phyloP scores from a whole-genome alignment of 2,888 invertebrate genomes.

The Quadroppia sp. region DNA sequence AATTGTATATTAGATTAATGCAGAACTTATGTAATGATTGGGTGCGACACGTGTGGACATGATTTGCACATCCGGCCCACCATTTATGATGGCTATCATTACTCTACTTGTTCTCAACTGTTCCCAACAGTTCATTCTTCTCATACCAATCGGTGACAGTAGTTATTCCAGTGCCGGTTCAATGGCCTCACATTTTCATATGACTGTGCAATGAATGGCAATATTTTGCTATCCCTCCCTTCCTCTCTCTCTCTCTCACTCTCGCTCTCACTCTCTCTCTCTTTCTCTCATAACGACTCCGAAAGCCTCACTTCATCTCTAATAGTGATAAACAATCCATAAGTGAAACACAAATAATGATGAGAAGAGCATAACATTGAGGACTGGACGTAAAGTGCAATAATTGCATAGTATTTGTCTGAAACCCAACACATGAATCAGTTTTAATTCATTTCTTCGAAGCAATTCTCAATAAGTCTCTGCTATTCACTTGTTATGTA shows the following conservation, averaged over 20 bases:
- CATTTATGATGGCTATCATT: constrained; percentile 21
- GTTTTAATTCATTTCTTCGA: constrained; percentile 35
- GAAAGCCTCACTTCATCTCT: neutral
- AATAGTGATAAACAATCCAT: constrained; percentile 36
- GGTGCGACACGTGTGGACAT: constrained; percentile 34
- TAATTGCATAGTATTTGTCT: neutral
- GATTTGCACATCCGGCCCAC: constrained; percentile 33
- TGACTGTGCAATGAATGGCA: no score
- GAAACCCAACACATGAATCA: constrained; percentile 35
- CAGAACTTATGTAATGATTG: constrained; percentile 32
- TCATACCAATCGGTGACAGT: constrained; percentile 27
- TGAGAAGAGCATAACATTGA: constrained; percentile 21
- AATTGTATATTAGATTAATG: constrained; percentile 27
- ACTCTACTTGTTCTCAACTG: neutral
- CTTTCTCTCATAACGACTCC: neutral
- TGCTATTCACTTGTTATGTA: constrained; percentile 1
- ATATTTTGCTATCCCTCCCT: neutral
- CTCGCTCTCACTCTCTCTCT: neutral
- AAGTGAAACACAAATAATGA: constrained; percentile 33
- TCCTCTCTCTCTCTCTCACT: neutral
- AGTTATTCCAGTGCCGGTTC: neutral
- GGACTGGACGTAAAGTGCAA: neutral
- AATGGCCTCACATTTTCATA: neutral
- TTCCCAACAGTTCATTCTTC: neutral
- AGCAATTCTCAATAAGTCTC: neutral